Evolutionary conservation across 2,888 invertebrate genomes (phyloP).

Genomic region (Hybos culiciformis): DNA sequence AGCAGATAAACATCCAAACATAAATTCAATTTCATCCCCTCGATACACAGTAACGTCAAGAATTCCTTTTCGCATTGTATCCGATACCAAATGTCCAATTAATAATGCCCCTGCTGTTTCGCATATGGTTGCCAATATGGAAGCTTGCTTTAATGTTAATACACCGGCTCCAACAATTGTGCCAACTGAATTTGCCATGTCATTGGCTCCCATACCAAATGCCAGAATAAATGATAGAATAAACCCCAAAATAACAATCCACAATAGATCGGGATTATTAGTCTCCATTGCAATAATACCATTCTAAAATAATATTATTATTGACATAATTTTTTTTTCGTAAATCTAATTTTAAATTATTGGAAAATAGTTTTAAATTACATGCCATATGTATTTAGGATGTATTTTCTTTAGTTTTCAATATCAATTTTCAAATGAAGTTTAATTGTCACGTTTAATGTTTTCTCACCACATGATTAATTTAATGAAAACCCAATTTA

Average conservation of each 20-base stretch:
- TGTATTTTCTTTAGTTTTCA: no score
- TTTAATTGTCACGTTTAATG: no score
- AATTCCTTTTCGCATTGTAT: slow-evolving; percentile 97
- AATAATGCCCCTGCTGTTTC: slow-evolving; percentile 92
- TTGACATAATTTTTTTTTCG: no score
- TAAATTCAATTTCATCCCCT: slow-evolving; percentile 67
- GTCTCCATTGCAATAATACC: no score
- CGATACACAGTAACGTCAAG: slow-evolving; percentile 76
- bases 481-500: no score
- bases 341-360: no score
- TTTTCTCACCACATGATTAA: no score
- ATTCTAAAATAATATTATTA: no score
- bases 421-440: no score
- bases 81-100: slow-evolving; percentile 94
- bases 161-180: slow-evolving; percentile 97
- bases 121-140: slow-evolving; percentile 88
- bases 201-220: slow-evolving; percentile 98
- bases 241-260: slow-evolving; percentile 77
- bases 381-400: no score
- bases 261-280: slow-evolving; percentile 53
- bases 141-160: slow-evolving; percentile 83
- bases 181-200: slow-evolving; percentile 98
- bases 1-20: slow-evolving; percentile 86
- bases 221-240: slow-evolving; percentile 90
- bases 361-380: no score